Conservation (phyloP, 2,113 vertebrate species). For the Anser cygnoides region DNA sequence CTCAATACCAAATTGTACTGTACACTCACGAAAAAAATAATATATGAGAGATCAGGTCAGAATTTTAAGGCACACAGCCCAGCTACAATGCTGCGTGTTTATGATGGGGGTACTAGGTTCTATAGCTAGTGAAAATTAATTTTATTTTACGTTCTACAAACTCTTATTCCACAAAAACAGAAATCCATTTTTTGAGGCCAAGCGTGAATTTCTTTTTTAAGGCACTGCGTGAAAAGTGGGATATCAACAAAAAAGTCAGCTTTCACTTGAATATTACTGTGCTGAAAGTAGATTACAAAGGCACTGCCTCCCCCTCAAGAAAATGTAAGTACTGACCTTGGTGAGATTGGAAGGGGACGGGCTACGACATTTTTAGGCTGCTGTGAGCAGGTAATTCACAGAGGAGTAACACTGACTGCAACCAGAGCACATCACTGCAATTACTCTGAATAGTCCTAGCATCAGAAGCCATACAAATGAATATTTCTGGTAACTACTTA, state of each 20-base stretch:
- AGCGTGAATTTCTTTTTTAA: neutral
- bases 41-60: neutral
- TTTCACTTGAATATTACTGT: neutral
- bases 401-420: neutral
- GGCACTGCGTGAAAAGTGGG: neutral
- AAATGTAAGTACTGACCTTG: fast-evolving
- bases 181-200: neutral
- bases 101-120: neutral
- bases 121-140: neutral
- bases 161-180: neutral
- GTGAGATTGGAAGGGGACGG: neutral
- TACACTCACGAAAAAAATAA: neutral
- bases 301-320: neutral
- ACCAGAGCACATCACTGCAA: neutral
- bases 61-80: neutral
- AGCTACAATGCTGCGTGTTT: neutral
- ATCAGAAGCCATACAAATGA: neutral
- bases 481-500: neutral
- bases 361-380: neutral
- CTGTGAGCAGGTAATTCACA: neutral
- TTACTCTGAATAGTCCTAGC: neutral
- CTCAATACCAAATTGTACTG: neutral
- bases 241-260: neutral
- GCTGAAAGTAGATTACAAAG: neutral
- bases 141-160: neutral